Conservation (phyloP, 2,888 invertebrate species). For the Tenthredo livida region DNA sequence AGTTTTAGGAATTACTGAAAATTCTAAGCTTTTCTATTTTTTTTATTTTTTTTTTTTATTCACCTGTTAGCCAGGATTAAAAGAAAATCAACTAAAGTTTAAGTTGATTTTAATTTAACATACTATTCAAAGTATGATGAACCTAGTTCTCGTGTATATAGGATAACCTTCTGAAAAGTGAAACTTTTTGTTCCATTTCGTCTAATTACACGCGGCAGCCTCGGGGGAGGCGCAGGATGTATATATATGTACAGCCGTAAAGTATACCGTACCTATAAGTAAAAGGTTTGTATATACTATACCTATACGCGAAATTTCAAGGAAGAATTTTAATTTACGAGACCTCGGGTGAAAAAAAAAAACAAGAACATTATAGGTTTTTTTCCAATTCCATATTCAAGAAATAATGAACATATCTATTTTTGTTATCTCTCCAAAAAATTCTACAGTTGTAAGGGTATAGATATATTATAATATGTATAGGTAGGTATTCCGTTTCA, state of each 20-base stretch:
- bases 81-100: neutral
- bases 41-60: too few relatives aligned
- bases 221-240: neutral
- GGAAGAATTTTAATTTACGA: neutral
- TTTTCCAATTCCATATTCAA: neutral
- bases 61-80: too few relatives aligned
- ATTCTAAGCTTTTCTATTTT: too few relatives aligned
- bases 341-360: neutral
- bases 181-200: neutral
- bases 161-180: neutral
- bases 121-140: neutral
- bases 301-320: neutral
- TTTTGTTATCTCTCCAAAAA: neutral
- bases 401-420: neutral
- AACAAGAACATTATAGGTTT: neutral
- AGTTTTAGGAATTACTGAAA: too few relatives aligned
- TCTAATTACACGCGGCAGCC: neutral
- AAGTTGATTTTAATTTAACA: neutral
- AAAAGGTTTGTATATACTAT: neutral
- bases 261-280: neutral
- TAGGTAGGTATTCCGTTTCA: neutral
- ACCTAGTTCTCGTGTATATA: neutral
- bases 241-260: neutral
- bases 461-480: too few relatives aligned
- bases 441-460: too few relatives aligned